Conservation (phyloP, 2,888 invertebrate species). For the Chironomus tentans region DNA sequence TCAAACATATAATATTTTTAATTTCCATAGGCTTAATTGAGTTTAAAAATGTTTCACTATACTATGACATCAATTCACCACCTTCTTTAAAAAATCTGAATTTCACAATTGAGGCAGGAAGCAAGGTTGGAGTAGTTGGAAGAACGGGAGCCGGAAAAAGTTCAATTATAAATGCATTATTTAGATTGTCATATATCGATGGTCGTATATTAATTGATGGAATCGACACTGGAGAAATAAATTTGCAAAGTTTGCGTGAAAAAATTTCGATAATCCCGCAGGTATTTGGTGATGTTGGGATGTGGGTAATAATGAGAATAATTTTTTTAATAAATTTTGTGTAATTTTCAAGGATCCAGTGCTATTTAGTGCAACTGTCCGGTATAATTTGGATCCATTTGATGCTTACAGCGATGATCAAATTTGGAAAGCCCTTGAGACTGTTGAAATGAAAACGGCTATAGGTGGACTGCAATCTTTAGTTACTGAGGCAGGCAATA, state of each 20-base stretch:
- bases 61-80: slow-evolving; percentile 49
- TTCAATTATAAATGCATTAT: slow-evolving; percentile 66
- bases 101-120: slow-evolving; percentile 54
- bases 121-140: slow-evolving; percentile 41
- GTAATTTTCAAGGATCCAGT: no score
- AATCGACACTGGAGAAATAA: slow-evolving; percentile 48
- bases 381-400: slow-evolving; percentile 58
- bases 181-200: slow-evolving; percentile 61
- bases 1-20: no score
- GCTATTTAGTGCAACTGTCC: slow-evolving; percentile 47
- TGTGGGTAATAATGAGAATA: no score
- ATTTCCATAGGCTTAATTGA: slow-evolving; percentile 39
- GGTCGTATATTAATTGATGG: slow-evolving; percentile 66
- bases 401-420: slow-evolving; percentile 40
- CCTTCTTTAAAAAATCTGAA: slow-evolving; percentile 67
- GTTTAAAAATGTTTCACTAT: slow-evolving; percentile 49
- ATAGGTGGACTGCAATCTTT: slow-evolving; percentile 46
- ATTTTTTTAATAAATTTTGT: no score
- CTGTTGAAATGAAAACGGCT: slow-evolving; percentile 47
- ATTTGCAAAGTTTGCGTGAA: slow-evolving; percentile 44
- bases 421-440: slow-evolving; percentile 38
- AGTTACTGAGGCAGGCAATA: slow-evolving; percentile 62
- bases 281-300: no score
- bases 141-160: slow-evolving; percentile 80
- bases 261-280: slow-evolving; percentile 51